Conservation (phyloP, 2,888 invertebrate species). For the Magallana nippona region DNA sequence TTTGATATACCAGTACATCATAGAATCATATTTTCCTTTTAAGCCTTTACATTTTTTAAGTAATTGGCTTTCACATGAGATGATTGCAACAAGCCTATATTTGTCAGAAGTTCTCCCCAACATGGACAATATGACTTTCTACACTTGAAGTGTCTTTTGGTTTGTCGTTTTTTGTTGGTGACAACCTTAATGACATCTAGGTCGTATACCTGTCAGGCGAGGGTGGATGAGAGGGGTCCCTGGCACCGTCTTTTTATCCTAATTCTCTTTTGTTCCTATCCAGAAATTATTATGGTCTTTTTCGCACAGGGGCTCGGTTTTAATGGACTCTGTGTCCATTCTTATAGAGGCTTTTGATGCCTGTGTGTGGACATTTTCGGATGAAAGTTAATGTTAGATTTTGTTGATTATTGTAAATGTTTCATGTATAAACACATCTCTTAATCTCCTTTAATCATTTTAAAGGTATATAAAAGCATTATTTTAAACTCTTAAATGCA, state of each 20-base stretch:
- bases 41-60: no score
- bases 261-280: background rate
- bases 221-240: background rate
- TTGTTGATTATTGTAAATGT: background rate
- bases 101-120: no score
- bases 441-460: background rate
- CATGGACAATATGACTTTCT: no score
- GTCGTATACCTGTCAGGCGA: background rate
- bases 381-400: constrained; percentile 19
- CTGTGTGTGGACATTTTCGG: constrained; percentile 6
- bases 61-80: no score
- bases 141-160: background rate
- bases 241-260: background rate
- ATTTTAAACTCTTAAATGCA: background rate
- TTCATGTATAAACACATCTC: background rate
- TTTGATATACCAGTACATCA: no score
- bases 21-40: no score
- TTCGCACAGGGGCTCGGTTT: background rate
- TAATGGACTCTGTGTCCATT: background rate
- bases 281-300: background rate
- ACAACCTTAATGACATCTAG: background rate
- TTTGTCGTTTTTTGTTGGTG: background rate
- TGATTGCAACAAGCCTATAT: no score
- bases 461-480: constrained; percentile 10
- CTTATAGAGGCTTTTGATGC: background rate